Base-by-base conservation (phyloP, 2,797 vertebrate species). In the Leuciscus waleckii region DNA sequence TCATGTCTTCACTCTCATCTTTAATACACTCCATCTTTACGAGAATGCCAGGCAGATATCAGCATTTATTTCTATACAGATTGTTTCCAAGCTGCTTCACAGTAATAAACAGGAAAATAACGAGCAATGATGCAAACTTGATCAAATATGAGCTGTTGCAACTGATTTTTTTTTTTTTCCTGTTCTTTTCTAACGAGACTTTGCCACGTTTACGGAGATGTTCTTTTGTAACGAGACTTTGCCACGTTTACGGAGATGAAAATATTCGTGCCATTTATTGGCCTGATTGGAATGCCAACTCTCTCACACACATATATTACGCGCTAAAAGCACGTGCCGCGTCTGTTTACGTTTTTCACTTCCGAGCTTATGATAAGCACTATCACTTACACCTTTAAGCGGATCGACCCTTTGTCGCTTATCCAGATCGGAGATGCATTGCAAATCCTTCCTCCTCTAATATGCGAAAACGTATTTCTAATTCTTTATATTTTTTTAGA, bases 351-450 rank as follows among this genome's bases (percentile, higher is more conserved):
- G 61, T 29, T 63, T 29, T 73, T 41, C 1, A 29, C 37, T 21
- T 39, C 35, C 3, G 23, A 9, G 13, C 1, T 29, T 17, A 49
- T 49, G 46, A 49, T 49, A 49, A 49, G 16, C 46, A 49, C 13
- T 3, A 26, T 26, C 49, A 56, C 29, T 29, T 1, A 29, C 49
- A 23, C 8, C 11, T 5, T 37, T 14, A 76, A 35, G 7, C 3
- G 1, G 7, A 13, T 1, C 0, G 14, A 29, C 17, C 3, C 1
- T 29, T 2, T 10, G 9, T 19, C n/a, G 8, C 14, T 17, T 71
- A 17, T 43, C 5, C 13, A 54, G 4, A 54, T 23, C 1, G 8
- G 26, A 74, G 26, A 49, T 29, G 19, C 21, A 39, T 11, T 19
- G 0, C 17, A 43, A 26, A n/a, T 7, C 14, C 14, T 10, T 11